Evolutionary conservation across 2,113 vertebrate species (phyloP).

Genomic region (Tringa solitaria): DNA sequence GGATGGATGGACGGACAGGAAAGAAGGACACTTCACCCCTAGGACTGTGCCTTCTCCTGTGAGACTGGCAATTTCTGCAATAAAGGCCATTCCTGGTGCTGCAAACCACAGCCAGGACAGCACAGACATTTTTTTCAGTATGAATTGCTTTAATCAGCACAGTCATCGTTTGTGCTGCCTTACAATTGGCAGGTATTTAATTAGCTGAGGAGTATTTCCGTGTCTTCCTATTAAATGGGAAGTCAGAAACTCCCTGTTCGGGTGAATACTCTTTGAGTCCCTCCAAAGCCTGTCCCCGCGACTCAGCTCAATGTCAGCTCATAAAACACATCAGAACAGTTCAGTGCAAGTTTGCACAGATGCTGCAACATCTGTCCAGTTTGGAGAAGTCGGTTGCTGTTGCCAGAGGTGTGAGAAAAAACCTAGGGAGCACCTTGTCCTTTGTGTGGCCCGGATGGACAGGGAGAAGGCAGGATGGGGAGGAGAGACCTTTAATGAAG

Average conservation of each 20-base stretch:
- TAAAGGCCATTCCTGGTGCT: background rate
- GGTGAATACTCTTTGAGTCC: background rate
- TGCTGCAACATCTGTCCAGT: slow-evolving; percentile 9
- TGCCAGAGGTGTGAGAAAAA: background rate
- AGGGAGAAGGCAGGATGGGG: background rate
- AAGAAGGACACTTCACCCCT: background rate
- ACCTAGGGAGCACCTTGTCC: background rate
- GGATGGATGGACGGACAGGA: background rate
- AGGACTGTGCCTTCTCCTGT: background rate
- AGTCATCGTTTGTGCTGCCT: background rate
- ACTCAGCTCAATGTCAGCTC: background rate
- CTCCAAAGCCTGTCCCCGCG: background rate
- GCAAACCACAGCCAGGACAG: background rate
- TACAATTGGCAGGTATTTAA: slow-evolving; percentile 47
- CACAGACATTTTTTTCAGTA: background rate
- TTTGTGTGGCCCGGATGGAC: background rate
- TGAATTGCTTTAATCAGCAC: slow-evolving; percentile 11
- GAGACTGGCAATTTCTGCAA: background rate
- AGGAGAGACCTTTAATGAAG: background rate
- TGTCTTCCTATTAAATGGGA: background rate
- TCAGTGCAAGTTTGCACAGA: background rate
- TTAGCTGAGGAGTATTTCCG: background rate
- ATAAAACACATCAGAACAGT: background rate
- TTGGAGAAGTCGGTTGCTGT: background rate
- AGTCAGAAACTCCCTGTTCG: background rate